Percentiles rank a stretch among this genome's conserved stretches.
These are phyloP conservation scores for Trididemnum miniatum DNA, from an alignment of 23 tunicate species.

Conservation along the genomic window DNA sequence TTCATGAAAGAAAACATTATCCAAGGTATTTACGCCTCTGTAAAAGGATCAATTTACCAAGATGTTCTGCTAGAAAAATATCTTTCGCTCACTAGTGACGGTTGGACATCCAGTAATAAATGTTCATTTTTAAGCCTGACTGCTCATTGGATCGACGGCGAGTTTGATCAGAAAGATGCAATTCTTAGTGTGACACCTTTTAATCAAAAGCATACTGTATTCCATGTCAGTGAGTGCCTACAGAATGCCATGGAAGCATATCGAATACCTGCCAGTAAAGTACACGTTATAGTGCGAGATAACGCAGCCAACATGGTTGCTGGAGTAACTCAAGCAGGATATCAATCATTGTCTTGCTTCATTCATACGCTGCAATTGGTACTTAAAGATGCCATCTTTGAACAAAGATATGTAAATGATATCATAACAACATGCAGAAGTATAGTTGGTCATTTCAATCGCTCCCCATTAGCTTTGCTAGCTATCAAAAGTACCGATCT, in stretches of 20 bases:
- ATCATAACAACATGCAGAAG: neutral
- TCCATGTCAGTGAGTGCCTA: neutral
- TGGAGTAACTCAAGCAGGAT: neutral
- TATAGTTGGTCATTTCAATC: neutral
- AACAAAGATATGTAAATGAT: constrained; percentile 1
- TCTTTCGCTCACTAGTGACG: neutral
- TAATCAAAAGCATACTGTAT: neutral
- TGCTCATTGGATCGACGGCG: neutral
- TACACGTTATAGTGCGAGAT: neutral
- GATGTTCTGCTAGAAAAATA: neutral
- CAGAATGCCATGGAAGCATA: neutral
- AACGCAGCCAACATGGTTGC: neutral
- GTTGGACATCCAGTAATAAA: neutral
- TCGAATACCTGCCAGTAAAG: neutral
- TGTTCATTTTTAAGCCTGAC: too few relatives aligned
- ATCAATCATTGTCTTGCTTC: neutral
- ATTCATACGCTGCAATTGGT: neutral
- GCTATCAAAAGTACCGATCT: neutral
- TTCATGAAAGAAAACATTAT: neutral
- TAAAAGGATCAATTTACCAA: neutral
- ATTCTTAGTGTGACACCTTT: neutral
- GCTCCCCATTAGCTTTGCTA: neutral
- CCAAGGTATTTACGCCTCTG: neutral
- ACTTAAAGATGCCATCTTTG: neutral
- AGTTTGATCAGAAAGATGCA: neutral